These are phyloP conservation scores for Monomorium pharaonis DNA, from an alignment of 1,140 invertebrate species.

Conservation along the genomic window DNA sequence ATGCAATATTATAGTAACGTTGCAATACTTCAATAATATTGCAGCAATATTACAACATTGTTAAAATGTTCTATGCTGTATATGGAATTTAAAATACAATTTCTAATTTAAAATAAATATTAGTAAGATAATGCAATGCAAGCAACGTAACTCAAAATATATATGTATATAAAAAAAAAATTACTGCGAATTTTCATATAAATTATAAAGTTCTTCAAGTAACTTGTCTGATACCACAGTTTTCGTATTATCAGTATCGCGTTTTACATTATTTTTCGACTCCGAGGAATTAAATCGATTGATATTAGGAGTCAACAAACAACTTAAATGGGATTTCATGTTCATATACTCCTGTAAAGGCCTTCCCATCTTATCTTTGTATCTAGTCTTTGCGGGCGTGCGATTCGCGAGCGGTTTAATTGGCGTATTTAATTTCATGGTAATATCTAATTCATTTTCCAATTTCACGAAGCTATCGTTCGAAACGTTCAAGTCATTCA, in stretches of 20 bases:
- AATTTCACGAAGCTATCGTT: constrained; percentile 60
- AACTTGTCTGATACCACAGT: constrained; percentile 49
- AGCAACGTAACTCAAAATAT: too few relatives aligned
- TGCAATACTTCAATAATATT: too few relatives aligned
- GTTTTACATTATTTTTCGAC: neutral
- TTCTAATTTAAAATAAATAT: too few relatives aligned
- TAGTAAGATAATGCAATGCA: too few relatives aligned
- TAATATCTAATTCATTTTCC: constrained; percentile 52
- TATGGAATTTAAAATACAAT: too few relatives aligned
- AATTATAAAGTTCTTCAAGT: constrained; percentile 68
- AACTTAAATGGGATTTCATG: too few relatives aligned
- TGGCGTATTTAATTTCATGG: neutral
- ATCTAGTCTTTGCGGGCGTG: neutral
- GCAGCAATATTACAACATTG: too few relatives aligned
- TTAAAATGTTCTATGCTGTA: too few relatives aligned
- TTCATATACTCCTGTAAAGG: constrained; percentile 69
- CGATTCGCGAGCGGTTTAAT: neutral
- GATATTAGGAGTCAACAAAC: constrained; percentile 73
- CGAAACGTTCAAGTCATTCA: neutral
- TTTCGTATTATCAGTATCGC: constrained; percentile 12
- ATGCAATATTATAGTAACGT: too few relatives aligned
- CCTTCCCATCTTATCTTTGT: constrained; percentile 28
- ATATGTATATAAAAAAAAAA: too few relatives aligned
- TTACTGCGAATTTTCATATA: constrained; percentile 74
- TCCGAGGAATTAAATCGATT: constrained; percentile 58